Base-by-base conservation (phyloP, 2,888 invertebrate genomes). In the Sphecodes monilicornis region DNA sequence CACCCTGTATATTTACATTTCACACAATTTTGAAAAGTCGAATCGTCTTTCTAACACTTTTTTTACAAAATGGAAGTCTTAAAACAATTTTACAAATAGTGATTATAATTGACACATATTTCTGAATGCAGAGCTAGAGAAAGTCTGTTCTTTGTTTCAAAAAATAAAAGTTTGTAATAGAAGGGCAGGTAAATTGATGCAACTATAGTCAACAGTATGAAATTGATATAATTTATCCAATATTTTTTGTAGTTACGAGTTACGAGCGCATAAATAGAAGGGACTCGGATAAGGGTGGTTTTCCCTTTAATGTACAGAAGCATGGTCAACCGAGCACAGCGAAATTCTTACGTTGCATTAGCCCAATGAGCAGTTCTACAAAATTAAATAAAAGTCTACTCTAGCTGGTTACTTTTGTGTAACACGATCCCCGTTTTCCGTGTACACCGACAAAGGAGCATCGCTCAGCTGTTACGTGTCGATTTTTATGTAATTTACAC, bases 171-270 rank as follows among this genome's bases (percentile, higher is more conserved):
- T 46, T 46, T 46, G 16, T 4, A 46, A 13, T 3, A 6, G 22
- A 50, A 22, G 50, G 22, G 18, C 22, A 18, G 50, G 50, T 6
- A n/a, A 50, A 22, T n/a, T 10, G n/a, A n/a, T n/a, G 8, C 10
- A 10, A 18, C 32, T 8, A 18, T 29, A 8, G 29, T 5, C 1
- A 29, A 60, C 57, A 5, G 29, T 1, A 18, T 18, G 32, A 60
- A 60, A 60, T 32, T 60, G 60, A 8, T 13, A 29, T 29, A 18
- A 29, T 18, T 60, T 60, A 29, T 60, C 60, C 60, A 8, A 60
- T 60, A 60, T 60, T 60, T 60, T 60, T 60, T 60, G 60, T 60
- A 29, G 60, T 60, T 60, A 29, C 60, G 29, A 60, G 60, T 60
- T 60, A 29, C 32, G 18, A 60, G 60, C 60, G 18, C 29, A 18